A percentile compares a stretch with the other conserved stretches of the same genome.
These are phyloP conservation scores for Trichosurus vulpecula DNA, from an alignment of 2,797 vertebrate genomes.

Conservation along the genomic window DNA sequence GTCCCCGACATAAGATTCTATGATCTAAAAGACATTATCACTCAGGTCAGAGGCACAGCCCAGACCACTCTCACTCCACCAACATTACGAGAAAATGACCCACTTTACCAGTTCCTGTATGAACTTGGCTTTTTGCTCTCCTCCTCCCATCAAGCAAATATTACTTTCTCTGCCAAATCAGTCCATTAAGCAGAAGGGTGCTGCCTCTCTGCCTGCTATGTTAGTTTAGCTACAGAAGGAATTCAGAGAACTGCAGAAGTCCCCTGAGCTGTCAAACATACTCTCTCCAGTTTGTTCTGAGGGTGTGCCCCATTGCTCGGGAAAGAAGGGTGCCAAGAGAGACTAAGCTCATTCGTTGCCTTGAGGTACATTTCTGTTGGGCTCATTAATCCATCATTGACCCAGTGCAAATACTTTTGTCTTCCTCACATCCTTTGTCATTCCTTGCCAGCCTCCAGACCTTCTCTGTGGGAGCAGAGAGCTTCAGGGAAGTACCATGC, in stretches of 20 bases:
- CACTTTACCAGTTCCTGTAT: not conserved
- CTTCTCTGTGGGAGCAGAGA: not conserved
- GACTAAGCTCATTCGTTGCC: not conserved
- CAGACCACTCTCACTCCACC: rapidly evolving
- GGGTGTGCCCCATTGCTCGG: slow-evolving; percentile 74
- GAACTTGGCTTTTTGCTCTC: rapidly evolving
- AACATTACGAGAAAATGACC: not conserved
- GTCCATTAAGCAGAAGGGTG: not conserved
- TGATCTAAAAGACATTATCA: not conserved
- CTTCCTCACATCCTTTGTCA: not conserved
- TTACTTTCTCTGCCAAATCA: not conserved
- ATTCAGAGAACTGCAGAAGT: not conserved
- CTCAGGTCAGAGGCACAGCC: not conserved
- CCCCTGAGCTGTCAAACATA: not conserved
- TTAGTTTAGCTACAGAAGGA: not conserved
- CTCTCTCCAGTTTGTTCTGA: slow-evolving; percentile 78
- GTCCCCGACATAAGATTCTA: not conserved
- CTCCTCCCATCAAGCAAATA: not conserved
- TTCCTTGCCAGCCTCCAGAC: rapidly evolving
- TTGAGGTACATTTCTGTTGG: not conserved
- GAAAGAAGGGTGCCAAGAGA: slow-evolving; percentile 9
- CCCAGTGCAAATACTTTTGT: not conserved
- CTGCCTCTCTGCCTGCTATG: not conserved
- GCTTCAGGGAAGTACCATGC: slow-evolving; percentile 79
- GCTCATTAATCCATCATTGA: not conserved